Percentiles rank a stretch among this genome's conserved stretches.
Conservation (phyloP, 2,113 vertebrate genomes). For the Patagioenas fasciata region DNA sequence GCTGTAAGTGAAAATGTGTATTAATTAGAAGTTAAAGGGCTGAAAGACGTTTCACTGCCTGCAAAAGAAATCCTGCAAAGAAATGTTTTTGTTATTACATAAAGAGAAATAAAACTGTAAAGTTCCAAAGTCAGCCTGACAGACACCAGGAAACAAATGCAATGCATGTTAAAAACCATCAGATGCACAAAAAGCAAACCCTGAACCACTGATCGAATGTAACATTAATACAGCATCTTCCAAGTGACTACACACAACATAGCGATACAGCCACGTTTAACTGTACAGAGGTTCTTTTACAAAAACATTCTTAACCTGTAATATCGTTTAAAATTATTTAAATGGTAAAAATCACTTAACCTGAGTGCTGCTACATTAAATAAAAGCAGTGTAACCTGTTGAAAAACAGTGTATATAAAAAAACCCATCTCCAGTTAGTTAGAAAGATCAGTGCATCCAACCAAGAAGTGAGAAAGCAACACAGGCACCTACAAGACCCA, state of each 20-base stretch:
- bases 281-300: neutral
- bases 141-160: neutral
- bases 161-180: neutral
- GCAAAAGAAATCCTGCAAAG: constrained; percentile 23
- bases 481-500: neutral
- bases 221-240: neutral
- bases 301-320: neutral
- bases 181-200: neutral
- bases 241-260: neutral
- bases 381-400: constrained; percentile 4
- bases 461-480: constrained; percentile 27
- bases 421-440: constrained; percentile 1
- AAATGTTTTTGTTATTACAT: neutral
- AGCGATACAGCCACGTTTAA: neutral
- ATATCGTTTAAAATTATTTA: neutral
- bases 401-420: neutral
- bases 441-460: constrained; percentile 18
- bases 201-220: neutral
- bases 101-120: neutral
- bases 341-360: neutral
- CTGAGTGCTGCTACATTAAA: neutral
- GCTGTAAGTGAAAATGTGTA: constrained; percentile 59
- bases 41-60: neutral
- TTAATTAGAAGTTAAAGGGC: neutral
- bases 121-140: neutral